Evolutionary conservation across 2,797 vertebrate species (phyloP).

Genomic region (Pangasius macronema): DNA sequence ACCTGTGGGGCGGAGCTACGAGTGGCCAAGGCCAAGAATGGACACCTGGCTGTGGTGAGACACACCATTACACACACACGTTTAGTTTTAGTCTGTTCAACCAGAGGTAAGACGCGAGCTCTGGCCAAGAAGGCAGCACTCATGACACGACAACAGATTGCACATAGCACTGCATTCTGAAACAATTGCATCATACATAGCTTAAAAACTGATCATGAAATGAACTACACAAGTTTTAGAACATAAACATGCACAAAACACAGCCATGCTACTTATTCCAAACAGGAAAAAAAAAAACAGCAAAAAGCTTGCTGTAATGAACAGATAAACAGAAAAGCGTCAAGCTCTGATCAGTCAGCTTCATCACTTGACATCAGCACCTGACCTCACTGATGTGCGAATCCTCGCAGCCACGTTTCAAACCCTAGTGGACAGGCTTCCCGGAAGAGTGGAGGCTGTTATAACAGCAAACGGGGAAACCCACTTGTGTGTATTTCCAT

Average conservation of each 20-base stretch:
- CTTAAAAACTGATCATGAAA: neutral
- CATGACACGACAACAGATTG: neutral
- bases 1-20: slow-evolving; percentile 87
- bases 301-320: neutral
- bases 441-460: neutral
- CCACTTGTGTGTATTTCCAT: neutral
- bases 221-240: neutral
- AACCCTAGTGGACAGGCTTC: neutral
- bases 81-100: neutral
- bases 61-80: neutral
- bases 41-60: slow-evolving; percentile 96
- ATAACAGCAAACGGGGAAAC: neutral
- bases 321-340: neutral
- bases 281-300: no score
- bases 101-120: neutral
- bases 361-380: neutral
- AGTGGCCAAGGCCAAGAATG: slow-evolving; percentile 92
- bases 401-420: neutral
- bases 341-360: neutral
- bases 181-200: neutral
- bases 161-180: neutral
- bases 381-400: neutral
- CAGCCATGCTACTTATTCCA: no score
- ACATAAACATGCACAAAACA: neutral
- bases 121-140: neutral